Evolutionary conservation across 2,113 vertebrate genomes (phyloP).

Genomic region (Psittacus erithacus): DNA sequence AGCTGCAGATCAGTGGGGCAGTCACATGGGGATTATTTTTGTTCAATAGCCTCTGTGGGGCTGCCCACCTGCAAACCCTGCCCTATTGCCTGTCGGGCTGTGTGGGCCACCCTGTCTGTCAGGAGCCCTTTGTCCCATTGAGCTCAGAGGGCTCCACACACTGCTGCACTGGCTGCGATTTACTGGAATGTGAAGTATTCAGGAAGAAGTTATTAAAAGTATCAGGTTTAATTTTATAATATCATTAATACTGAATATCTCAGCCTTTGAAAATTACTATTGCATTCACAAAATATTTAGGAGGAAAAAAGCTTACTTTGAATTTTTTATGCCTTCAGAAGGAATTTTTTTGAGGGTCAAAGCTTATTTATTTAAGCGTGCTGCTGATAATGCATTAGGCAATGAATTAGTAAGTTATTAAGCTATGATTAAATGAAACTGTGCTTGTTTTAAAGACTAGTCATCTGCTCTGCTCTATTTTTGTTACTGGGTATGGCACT

Average conservation of each 20-base stretch:
- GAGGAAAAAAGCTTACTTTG: neutral
- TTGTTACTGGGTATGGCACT: neutral
- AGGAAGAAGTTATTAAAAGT: neutral
- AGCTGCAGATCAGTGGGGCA: neutral
- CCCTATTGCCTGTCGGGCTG: neutral
- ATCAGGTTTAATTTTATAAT: neutral
- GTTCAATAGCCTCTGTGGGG: neutral
- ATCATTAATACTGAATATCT: neutral
- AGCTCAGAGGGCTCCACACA: neutral
- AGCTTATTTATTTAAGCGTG: neutral
- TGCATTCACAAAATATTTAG: neutral
- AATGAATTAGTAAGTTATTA: constrained; percentile 16
- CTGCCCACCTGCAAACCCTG: neutral
- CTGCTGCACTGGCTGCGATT: neutral
- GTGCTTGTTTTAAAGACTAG: constrained; percentile 15
- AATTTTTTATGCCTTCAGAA: neutral
- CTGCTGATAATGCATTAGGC: neutral
- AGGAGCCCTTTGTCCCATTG: rapidly evolving
- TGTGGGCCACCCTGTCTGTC: rapidly evolving
- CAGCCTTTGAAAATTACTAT: neutral
- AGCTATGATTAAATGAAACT: neutral
- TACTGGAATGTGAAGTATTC: neutral
- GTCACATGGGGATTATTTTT: neutral
- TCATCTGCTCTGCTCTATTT: constrained; percentile 18
- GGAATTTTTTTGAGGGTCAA: neutral